Evolutionary conservation across 92 coral and sea anemone species (phyloP).

Genomic region (Metridium senile): DNA sequence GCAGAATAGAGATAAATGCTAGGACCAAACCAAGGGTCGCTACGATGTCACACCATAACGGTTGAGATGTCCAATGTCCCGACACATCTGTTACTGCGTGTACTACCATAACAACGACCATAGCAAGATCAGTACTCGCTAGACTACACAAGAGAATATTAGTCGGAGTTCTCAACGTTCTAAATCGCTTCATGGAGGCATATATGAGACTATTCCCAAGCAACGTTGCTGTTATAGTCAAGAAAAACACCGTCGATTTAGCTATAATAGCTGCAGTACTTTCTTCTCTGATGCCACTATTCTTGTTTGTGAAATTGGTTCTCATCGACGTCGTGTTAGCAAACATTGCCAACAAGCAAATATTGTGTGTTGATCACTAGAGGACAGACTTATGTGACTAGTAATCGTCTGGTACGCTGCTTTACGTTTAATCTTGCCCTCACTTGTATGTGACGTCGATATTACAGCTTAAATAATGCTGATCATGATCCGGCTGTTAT

Average conservation of each 20-base stretch:
- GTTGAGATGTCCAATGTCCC: conserved; percentile 81
- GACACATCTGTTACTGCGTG: conserved; percentile 76
- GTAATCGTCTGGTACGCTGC: not conserved
- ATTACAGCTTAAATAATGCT: not conserved
- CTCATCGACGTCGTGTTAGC: not conserved
- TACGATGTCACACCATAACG: conserved; percentile 55
- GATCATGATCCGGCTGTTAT: not conserved
- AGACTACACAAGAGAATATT: conserved; percentile 75
- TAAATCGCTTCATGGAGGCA: conserved; percentile 63
- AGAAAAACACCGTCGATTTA: conserved; percentile 49
- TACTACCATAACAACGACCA: conserved; percentile 80
- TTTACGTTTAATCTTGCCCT: not conserved
- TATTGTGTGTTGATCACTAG: not conserved
- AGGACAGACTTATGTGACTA: not conserved
- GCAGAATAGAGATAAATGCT: conserved; percentile 82
- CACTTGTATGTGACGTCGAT: not conserved
- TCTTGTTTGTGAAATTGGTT: not conserved
- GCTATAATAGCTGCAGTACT: conserved; percentile 19
- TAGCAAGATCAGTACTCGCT: conserved; percentile 79
- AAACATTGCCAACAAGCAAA: conserved; percentile 13
- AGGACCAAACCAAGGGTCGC: conserved; percentile 75
- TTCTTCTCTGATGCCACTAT: not conserved
- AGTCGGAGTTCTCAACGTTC: conserved; percentile 69
- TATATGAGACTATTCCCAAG: conserved; percentile 76
- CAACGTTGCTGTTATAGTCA: conserved; percentile 62